Conservation (phyloP, 53 echinoderm and acorn worm genomes). For the Henricia sp. region DNA sequence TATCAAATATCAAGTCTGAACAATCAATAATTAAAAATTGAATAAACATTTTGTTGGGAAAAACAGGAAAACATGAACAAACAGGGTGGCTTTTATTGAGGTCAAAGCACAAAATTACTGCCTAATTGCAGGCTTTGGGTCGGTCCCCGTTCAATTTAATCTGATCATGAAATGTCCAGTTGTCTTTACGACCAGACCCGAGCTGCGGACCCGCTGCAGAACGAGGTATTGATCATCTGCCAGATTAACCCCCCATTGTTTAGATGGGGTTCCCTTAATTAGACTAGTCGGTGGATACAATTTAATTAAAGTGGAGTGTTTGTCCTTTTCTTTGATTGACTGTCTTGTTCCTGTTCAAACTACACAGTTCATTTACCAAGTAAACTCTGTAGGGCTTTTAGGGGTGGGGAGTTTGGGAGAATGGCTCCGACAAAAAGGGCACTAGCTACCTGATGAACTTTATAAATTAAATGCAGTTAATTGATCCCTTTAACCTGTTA, state of each 20-base stretch:
- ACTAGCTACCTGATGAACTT: neutral
- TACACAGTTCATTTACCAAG: neutral
- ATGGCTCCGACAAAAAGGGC: neutral
- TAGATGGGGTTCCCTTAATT: constrained; percentile 4
- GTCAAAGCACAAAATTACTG: too few species aligned
- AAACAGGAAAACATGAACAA: too few species aligned
- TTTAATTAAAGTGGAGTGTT: constrained; percentile 55
- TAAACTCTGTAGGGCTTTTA: neutral
- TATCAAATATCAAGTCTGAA: too few species aligned
- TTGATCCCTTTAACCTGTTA: too few species aligned
- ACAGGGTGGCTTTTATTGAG: too few species aligned
- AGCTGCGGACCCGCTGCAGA: too few species aligned
- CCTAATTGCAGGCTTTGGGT: too few species aligned
- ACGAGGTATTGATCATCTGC: constrained; percentile 46
- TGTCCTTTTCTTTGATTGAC: constrained; percentile 44
- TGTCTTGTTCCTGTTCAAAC: constrained; percentile 1
- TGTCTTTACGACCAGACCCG: too few species aligned
- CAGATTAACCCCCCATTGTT: constrained; percentile 29
- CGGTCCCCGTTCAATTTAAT: too few species aligned
- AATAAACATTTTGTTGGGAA: too few species aligned
- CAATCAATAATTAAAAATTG: too few species aligned
- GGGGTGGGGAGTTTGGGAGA: neutral
- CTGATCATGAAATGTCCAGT: too few species aligned
- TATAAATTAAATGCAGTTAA: neutral
- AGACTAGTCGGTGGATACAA: constrained; percentile 40